Percentiles rank a stretch among this genome's conserved stretches.
These are phyloP conservation scores for Melitaea cinxia DNA, from an alignment of 1,140 invertebrate genomes.

Conservation along the genomic window DNA sequence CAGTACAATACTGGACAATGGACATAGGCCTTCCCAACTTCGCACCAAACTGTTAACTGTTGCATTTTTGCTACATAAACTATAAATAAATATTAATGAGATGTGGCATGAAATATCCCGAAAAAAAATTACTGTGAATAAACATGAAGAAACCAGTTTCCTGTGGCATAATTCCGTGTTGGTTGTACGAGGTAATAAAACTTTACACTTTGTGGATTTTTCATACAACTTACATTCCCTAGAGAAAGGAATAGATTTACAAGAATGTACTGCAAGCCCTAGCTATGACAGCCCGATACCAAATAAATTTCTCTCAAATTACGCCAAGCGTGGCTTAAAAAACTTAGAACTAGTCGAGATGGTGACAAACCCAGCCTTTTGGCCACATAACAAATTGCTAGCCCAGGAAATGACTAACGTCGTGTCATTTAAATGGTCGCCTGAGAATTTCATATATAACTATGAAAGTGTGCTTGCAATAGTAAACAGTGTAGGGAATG, in stretches of 20 bases:
- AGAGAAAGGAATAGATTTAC: conserved; percentile 60
- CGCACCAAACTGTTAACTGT: neutral
- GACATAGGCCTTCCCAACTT: no score
- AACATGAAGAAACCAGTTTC: conserved; percentile 49
- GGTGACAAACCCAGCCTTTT: conserved; percentile 56
- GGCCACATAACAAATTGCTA: conserved; percentile 58
- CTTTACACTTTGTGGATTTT: conserved; percentile 54
- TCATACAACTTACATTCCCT: conserved; percentile 55
- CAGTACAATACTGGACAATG: no score
- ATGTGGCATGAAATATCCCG: conserved; percentile 55
- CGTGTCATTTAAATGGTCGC: conserved; percentile 51
- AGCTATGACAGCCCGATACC: conserved; percentile 52
- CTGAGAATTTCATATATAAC: conserved; percentile 45
- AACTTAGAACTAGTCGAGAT: conserved; percentile 62
- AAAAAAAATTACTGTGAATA: conserved; percentile 48
- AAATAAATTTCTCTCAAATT: conserved; percentile 42
- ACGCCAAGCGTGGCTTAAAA: conserved; percentile 45
- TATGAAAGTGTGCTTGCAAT: conserved; percentile 51
- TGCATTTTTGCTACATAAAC: neutral
- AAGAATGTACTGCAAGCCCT: conserved; percentile 41
- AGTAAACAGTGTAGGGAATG: conserved; percentile 62
- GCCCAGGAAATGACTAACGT: conserved; percentile 52
- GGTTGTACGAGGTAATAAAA: conserved; percentile 48
- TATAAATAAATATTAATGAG: neutral
- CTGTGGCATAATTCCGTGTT: conserved; percentile 53